Percentiles rank a stretch among this genome's conserved stretches.
Evolutionary conservation across 2,797 vertebrate species (phyloP).

Genomic region (Bryconaethiops microstoma): DNA sequence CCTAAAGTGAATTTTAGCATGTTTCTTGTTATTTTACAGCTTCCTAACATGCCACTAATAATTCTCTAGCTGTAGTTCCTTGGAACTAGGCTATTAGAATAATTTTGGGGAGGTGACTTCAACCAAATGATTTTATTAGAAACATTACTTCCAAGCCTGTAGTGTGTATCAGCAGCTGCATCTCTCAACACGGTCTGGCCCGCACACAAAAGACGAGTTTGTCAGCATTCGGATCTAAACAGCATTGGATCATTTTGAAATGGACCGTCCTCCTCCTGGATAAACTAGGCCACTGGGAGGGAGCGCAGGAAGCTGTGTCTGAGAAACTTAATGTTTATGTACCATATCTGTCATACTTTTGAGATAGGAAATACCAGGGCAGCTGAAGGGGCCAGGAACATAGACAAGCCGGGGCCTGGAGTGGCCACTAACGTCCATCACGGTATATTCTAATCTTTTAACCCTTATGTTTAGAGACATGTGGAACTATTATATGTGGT

Average conservation of each 20-base stretch:
- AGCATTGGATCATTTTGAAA: constrained; percentile 19
- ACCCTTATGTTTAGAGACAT: not conserved
- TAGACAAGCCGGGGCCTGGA: constrained; percentile 49
- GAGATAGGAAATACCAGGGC: constrained; percentile 74
- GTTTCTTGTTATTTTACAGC: too few relatives aligned
- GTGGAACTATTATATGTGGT: not conserved
- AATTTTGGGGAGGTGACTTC: not conserved
- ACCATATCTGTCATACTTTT: constrained; percentile 63
- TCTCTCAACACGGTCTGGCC: not conserved
- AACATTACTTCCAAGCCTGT: not conserved
- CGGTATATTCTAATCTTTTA: not conserved
- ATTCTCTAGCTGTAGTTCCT: too few relatives aligned
- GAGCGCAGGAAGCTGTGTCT: constrained; percentile 40
- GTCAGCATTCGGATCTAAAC: constrained; percentile 23
- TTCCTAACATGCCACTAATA: too few relatives aligned
- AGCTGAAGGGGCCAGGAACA: constrained; percentile 58
- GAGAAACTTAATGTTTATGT: constrained; percentile 53
- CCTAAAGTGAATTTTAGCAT: too few relatives aligned
- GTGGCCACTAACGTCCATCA: constrained; percentile 41
- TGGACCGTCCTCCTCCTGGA: constrained; percentile 2
- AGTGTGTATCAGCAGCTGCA: not conserved
- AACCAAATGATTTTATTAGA: not conserved
- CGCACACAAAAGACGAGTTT: not conserved
- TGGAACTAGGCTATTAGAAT: not conserved
- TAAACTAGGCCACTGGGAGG: constrained; percentile 22